Percentiles rank a stretch among this genome's conserved stretches.
These are phyloP conservation scores for Hydropsyche tenuis DNA, from an alignment of 1,140 invertebrate genomes.

Conservation along the genomic window DNA sequence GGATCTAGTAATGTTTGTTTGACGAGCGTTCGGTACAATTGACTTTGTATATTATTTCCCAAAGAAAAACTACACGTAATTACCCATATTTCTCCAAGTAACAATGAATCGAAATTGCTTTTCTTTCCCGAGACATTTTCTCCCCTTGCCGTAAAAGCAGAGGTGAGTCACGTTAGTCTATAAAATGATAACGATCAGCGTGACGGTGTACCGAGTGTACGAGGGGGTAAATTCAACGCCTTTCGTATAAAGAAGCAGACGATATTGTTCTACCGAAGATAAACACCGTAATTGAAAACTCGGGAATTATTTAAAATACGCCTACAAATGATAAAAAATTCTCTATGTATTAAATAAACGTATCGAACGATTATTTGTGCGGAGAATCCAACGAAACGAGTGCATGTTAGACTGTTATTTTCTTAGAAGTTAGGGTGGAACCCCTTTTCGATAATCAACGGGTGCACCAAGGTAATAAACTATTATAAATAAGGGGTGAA, in stretches of 20 bases:
- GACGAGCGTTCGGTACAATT: not conserved
- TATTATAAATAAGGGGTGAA: conserved; percentile 14
- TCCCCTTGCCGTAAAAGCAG: conserved; percentile 21
- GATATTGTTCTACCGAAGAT: not conserved
- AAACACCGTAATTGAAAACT: not conserved
- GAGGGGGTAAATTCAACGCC: conserved; percentile 21
- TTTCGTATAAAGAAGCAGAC: conserved; percentile 6
- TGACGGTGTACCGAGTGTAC: conserved; percentile 33
- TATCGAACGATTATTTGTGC: not conserved
- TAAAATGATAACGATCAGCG: conserved; percentile 43
- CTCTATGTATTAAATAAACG: not conserved
- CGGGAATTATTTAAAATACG: too few relatives aligned
- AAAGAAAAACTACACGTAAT: not conserved
- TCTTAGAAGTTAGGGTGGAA: not conserved
- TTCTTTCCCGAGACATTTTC: conserved; percentile 28
- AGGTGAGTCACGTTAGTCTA: conserved; percentile 40
- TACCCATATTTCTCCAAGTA: not conserved
- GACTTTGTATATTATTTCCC: not conserved
- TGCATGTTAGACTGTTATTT: not conserved
- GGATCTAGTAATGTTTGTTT: not conserved
- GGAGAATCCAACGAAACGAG: too few relatives aligned
- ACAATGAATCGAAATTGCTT: conserved; percentile 28
- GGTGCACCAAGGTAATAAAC: conserved; percentile 16
- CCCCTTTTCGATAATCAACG: conserved; percentile 8
- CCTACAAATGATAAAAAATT: not conserved